Conservation (phyloP, 2,797 vertebrate genomes). For the Remorina albescens region DNA sequence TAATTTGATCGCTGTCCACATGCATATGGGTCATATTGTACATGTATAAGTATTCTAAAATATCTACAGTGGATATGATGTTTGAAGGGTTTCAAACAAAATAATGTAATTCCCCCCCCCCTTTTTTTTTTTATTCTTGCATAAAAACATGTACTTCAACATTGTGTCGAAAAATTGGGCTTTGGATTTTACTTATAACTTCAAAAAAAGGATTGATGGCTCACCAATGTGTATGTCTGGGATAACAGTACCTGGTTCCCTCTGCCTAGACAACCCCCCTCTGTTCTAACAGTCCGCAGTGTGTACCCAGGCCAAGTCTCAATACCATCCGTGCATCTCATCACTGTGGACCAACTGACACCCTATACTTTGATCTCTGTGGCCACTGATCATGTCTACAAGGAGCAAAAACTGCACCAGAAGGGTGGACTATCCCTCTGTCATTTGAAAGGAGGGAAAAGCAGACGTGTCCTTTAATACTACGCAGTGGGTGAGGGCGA, state of each 20-base stretch:
- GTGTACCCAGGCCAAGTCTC: conserved; percentile 38
- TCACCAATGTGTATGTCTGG: conserved; percentile 33
- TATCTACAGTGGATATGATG: neutral
- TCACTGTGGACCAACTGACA: conserved; percentile 45
- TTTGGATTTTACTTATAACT: conserved; percentile 23
- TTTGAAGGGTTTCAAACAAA: neutral
- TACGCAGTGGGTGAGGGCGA: conserved; percentile 51
- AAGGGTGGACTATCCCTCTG: conserved; percentile 15
- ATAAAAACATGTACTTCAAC: neutral
- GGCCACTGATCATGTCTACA: conserved; percentile 50
- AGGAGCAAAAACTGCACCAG: conserved; percentile 30
- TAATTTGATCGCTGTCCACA: too few species aligned
- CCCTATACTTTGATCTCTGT: conserved; percentile 56
- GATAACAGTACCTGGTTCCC: conserved; percentile 11
- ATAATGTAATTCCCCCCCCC: neutral
- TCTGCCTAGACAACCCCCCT: conserved; percentile 26
- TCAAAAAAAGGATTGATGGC: conserved; percentile 33
- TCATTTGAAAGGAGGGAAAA: conserved; percentile 48
- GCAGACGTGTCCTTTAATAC: conserved; percentile 68
- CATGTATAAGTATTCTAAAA: too few species aligned
- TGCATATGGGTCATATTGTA: too few species aligned
- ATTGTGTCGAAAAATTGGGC: conserved; percentile 21
- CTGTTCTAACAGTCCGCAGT: conserved; percentile 34
- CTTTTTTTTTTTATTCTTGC: too few species aligned
- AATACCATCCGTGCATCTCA: conserved; percentile 33